Percentiles rank a stretch among this genome's conserved stretches.
These are phyloP conservation scores for Diaphora mendica DNA, from an alignment of 2,888 invertebrate species.

Conservation along the genomic window DNA sequence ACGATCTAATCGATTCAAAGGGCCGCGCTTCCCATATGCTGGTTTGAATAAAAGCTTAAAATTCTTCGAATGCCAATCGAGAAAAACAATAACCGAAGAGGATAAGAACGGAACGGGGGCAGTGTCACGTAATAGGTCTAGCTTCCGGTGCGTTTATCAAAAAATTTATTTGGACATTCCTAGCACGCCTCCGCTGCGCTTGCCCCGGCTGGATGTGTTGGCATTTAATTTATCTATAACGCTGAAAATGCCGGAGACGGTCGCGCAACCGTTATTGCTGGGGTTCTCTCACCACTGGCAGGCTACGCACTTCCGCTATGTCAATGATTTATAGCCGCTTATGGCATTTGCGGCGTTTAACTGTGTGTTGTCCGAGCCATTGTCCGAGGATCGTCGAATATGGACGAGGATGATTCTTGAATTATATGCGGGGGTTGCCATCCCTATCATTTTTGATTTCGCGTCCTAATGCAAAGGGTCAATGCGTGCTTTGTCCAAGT, in stretches of 20 bases:
- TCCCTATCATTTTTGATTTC: slow-evolving; percentile 76
- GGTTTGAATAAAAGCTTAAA: slow-evolving; percentile 72
- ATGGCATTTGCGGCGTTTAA: slow-evolving; percentile 79
- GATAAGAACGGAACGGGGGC: slow-evolving; percentile 75
- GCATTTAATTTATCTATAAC: slow-evolving; percentile 85
- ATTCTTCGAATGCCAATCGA: slow-evolving; percentile 75
- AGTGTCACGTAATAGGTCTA: slow-evolving; percentile 82
- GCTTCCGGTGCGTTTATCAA: slow-evolving; percentile 85
- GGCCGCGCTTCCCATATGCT: slow-evolving; percentile 80
- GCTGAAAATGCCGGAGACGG: slow-evolving; percentile 78
- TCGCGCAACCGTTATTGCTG: slow-evolving; percentile 78
- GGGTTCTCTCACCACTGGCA: slow-evolving; percentile 66
- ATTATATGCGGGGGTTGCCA: slow-evolving; percentile 74
- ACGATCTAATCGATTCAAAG: slow-evolving; percentile 84
- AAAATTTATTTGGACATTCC: slow-evolving; percentile 85
- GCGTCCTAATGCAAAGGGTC: slow-evolving; percentile 73
- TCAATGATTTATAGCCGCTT: slow-evolving; percentile 82
- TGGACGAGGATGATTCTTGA: slow-evolving; percentile 78
- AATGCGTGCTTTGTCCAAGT: slow-evolving; percentile 63
- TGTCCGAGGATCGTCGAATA: slow-evolving; percentile 78
- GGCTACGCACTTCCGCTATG: slow-evolving; percentile 84
- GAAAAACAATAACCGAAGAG: slow-evolving; percentile 82
- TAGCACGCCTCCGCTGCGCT: slow-evolving; percentile 74
- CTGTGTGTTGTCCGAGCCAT: slow-evolving; percentile 81
- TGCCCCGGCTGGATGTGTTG: slow-evolving; percentile 76